Evolutionary conservation across 2,797 vertebrate genomes (phyloP).

Genomic region (Halcyon smyrnensis): DNA sequence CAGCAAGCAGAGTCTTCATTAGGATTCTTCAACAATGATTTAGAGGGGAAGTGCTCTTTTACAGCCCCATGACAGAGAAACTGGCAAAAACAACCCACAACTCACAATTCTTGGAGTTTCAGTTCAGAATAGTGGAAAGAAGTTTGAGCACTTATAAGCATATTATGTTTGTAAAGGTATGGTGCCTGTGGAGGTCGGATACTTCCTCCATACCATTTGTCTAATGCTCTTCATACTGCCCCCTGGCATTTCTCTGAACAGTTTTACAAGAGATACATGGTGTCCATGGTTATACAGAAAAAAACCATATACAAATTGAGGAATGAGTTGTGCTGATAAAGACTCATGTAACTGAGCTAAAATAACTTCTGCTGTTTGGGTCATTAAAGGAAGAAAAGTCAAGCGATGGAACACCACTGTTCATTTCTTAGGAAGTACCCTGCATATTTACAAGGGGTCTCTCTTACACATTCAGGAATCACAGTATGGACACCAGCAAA

Average conservation of each 20-base stretch:
- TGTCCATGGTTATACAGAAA: rapidly evolving
- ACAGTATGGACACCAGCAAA: background rate
- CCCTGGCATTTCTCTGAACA: background rate
- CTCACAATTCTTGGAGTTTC: background rate
- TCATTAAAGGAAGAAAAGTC: background rate
- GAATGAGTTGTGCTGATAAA: background rate
- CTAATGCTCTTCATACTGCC: background rate
- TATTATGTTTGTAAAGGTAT: background rate
- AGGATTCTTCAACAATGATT: no score
- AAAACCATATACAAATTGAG: background rate
- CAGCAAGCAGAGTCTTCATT: no score
- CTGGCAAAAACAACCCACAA: background rate
- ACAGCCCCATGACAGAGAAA: background rate
- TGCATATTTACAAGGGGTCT: background rate
- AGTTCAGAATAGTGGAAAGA: background rate
- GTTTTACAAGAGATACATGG: background rate
- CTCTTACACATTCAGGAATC: background rate
- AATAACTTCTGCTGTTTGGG: background rate
- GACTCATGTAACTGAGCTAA: background rate
- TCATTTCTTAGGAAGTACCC: background rate
- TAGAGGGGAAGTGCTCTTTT: no score
- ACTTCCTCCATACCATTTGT: background rate
- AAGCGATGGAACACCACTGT: background rate
- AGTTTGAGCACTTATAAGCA: background rate
- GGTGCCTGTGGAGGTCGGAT: background rate